Base-by-base conservation (phyloP, 2,888 invertebrate species). In the Beris morrisii region DNA sequence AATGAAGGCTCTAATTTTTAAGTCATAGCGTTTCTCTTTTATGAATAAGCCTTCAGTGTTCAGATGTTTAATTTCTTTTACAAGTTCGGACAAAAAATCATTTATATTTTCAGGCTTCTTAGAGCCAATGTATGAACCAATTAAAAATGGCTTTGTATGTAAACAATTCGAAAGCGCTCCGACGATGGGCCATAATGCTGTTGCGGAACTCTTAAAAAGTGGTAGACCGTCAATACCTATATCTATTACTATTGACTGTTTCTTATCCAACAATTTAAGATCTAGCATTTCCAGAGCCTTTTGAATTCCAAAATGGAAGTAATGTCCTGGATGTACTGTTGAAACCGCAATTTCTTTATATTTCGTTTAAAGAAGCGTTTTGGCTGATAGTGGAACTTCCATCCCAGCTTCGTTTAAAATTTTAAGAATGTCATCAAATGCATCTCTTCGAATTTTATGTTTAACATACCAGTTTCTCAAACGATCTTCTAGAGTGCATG, bases 1-100 rank as follows among this genome's bases (percentile, higher is more conserved):
- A 13, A 56, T 56, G n/a, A 56, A 56, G 4, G 56, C 15, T 43
- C 56, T 38, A 6, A 56, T 6, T 56, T 15, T 56, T 56, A 43
- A 46, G 12, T 15, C 12, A 12, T 5, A 46, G 1, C 5, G 9
- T 12, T 12, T 6, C 12, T 46, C 46, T 6, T 46, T 12, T 9
- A 46, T 46, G 5, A 9, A 12, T 9, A 46, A 12, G 9, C 5
- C 12, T 6, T 46, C 12, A 46, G 1, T 15, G 5, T 46, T 46
- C 12, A 46, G 12, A 46, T 46, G 46, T 15, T 46, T 46, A 9
- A 15, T 46, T 46, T 13, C n/a, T 46, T 46, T 12, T 46, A 12
- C 46, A 9, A 5, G 5, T 6, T 6, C 5, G 5, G 5, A 5
- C 5, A 12, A 12, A 15, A 9, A 46, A 6, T 5, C 3, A 46